Evolutionary conservation across 2,888 invertebrate genomes (phyloP), one percentile per base, ranked within the genome.

Genomic region (Phengaris arion): DNA sequence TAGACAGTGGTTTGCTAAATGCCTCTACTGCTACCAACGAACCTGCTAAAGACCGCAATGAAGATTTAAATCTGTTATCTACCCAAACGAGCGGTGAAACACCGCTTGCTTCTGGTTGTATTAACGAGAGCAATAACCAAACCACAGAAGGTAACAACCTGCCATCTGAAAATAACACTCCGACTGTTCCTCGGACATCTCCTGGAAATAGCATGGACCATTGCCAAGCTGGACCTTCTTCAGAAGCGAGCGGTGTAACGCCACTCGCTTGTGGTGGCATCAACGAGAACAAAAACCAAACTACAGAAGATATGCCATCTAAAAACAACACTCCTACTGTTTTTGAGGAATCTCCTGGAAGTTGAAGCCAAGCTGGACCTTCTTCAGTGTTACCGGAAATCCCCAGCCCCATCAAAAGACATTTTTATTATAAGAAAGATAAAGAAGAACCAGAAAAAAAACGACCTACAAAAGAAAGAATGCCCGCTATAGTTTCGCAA

Each of bases 191-290:
- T 74, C 74, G 74, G 74, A 75, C 54, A 74, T 77, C 45, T 77
- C 46, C 35, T 77, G 75, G 35, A 75, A 77, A 74, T 75, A 13
- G 54, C 74, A 77, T 52, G 70, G 75, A 77, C 75, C 77, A 75
- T 77, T 77, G 77, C 77, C 77, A 77, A 77, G 64, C 75, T 77
- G 75, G 75, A 77, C 75, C 77, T 77, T 77, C 77, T 77, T 77
- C 59, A 76, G 76, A 48, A 48, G 48, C 48, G 48, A 48, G 48
- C 48, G 48, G 48, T 48, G 48, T 48, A 48, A 48, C 48, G 48
- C 48, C 48, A 35, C 35, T 35, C 35, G 35, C 35, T 35, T 35
- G 35, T 35, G 35, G 35, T 35, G 35, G 35, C 35, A 35, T 35
- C 35, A 35, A 35, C 35, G 35, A 35, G 35, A 35, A 35, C 35